Conservation (phyloP, 2,888 invertebrate genomes). For the Ectobius pallidus region DNA sequence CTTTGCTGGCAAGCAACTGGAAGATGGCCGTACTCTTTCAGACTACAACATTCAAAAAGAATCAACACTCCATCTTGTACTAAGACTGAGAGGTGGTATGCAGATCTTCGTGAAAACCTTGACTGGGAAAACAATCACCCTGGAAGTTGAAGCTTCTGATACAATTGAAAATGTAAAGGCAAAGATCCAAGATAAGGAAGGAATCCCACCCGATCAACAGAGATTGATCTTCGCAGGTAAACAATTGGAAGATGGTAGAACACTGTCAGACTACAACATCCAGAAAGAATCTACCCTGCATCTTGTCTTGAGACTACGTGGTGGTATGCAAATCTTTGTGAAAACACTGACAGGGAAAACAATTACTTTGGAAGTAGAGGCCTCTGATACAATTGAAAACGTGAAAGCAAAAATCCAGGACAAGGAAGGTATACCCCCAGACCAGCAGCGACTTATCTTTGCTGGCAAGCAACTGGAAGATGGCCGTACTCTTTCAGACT, state of each 20-base stretch:
- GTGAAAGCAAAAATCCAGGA: constrained; percentile 21
- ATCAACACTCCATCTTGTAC: background rate
- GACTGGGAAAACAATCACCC: constrained; percentile 19
- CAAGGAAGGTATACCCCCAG: constrained; percentile 16
- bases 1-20: constrained; percentile 16
- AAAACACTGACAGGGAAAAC: constrained; percentile 23
- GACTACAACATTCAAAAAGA: constrained; percentile 16
- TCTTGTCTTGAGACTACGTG: background rate
- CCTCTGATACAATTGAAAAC: constrained; percentile 22
- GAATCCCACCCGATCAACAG: constrained; percentile 5
- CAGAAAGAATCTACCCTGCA: constrained; percentile 5
- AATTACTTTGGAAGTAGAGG: constrained; percentile 16
- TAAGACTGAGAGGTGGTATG: constrained; percentile 11
- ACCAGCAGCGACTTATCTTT: constrained; percentile 1
- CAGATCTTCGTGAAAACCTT: constrained; percentile 22
- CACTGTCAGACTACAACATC: constrained; percentile 6
- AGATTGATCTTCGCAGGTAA: constrained; percentile 14
- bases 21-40: constrained; percentile 14
- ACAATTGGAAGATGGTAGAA: constrained; percentile 11
- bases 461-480: constrained; percentile 22
- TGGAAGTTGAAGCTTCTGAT: constrained; percentile 13
- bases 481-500: constrained; percentile 7
- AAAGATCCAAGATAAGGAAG: constrained; percentile 17
- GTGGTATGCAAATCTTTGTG: constrained; percentile 20
- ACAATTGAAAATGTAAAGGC: constrained; percentile 17